Base-by-base conservation (phyloP, 2,888 invertebrate genomes). In the Alviniconcha strummeri region DNA sequence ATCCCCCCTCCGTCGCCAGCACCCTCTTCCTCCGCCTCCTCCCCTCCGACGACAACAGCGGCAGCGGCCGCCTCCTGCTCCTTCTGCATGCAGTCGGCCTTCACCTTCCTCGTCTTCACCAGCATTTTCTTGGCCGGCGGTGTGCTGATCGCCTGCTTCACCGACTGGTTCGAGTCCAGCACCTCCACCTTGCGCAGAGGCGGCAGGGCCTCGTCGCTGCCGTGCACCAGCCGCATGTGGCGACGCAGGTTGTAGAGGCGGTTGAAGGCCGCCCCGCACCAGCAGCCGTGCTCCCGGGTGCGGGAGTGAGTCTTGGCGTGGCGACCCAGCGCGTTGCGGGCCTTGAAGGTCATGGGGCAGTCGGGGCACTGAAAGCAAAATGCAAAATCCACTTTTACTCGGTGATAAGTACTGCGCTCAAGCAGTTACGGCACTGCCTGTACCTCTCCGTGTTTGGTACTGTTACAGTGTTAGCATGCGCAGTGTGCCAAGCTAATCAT, bases 271-370 rank as follows among this genome's bases (percentile, higher is more conserved):
- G 87, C 85, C 1, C 89, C 90, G 82, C 91, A 91, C 87, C 86
- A 87, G 85, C 91, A 91, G 67, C 84, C 87, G 78, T 89, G 88
- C 15, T 90, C 89, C 69, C 78, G 67, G 55, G 83, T 86, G n/a
- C 85, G 83, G 19, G 85, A 85, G 79, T 91, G 91, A 7, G 87
- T 88, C 81, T 88, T 87, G 55, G 82, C 75, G 81, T 91, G 91
- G 0, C 91, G 85, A 19, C 81, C 85, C 8, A 91, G 86, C 5
- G 89, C 88, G 84, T 88, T 91, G 69, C 85, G 85, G 71, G 91
- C 88, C 83, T 92, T 89, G 87, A 92, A 93, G 7, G 88, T 87
- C 86, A 90, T 88, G 4, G 85, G 84, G 86, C 93, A 93, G 17
- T 89, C 85, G 8, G 86, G 77, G 84, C 94, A 94, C 11, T 83